These are phyloP conservation scores for Daphoenositta chrysoptera DNA, from an alignment of 2,113 vertebrate genomes.

Conservation along the genomic window DNA sequence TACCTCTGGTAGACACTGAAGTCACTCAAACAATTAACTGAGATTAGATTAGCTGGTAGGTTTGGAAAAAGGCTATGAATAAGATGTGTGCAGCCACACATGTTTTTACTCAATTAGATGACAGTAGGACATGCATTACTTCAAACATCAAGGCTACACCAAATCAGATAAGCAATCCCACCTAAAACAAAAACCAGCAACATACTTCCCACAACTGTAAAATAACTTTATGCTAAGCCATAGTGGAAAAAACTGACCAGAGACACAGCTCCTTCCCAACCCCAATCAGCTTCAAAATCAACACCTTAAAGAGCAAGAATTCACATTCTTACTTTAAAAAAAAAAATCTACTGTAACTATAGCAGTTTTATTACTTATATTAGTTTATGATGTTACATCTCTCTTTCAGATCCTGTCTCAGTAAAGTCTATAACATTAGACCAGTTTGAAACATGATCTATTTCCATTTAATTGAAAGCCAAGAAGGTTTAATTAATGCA, in stretches of 20 bases:
- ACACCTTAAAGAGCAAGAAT: background rate
- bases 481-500: background rate
- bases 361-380: background rate
- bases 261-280: background rate
- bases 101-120: conserved; percentile 25
- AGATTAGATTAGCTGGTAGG: conserved; percentile 37
- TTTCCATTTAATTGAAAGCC: background rate
- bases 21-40: conserved; percentile 23
- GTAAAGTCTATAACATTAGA: background rate
- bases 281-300: background rate
- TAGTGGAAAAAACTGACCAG: background rate
- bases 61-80: background rate
- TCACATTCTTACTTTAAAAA: background rate
- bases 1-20: conserved; percentile 1
- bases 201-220: background rate
- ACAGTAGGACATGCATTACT: background rate
- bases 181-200: background rate
- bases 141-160: background rate
- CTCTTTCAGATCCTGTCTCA: background rate
- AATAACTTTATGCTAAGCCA: background rate
- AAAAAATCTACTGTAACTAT: background rate
- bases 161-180: conserved; percentile 21
- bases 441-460: background rate
- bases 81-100: background rate
- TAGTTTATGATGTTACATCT: background rate